These are phyloP conservation scores for Antechinus flavipes DNA, from an alignment of 2,113 vertebrate genomes.

Conservation along the genomic window DNA sequence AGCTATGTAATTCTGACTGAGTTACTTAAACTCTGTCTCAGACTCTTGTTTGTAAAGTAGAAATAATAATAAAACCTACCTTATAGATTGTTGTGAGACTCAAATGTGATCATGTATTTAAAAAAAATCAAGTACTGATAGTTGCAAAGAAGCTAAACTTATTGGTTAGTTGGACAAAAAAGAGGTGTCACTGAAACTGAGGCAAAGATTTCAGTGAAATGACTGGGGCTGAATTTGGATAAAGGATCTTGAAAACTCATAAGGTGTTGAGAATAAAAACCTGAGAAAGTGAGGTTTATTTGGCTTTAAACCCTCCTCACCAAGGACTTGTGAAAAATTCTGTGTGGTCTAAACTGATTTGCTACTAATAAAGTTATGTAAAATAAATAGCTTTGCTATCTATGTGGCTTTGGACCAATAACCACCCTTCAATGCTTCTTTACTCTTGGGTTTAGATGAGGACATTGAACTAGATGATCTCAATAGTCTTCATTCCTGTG, in stretches of 20 bases:
- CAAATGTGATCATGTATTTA: background rate
- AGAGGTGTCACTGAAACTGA: background rate
- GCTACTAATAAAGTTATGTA: background rate
- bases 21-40: background rate
- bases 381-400: background rate
- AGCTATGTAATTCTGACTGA: background rate
- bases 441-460: background rate
- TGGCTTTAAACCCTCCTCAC: background rate
- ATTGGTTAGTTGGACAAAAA: background rate
- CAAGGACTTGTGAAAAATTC: background rate
- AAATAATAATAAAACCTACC: background rate
- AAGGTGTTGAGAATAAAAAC: background rate
- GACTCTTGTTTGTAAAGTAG: background rate
- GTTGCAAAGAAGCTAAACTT: background rate
- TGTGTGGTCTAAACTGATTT: background rate
- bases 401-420: background rate
- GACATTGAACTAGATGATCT: background rate
- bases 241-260: background rate
- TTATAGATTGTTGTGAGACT: background rate
- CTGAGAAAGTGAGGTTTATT: background rate
- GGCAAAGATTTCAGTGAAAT: background rate
- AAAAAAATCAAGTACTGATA: background rate
- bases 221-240: background rate
- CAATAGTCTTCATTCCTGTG: background rate
- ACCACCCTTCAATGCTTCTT: background rate